These are phyloP conservation scores for Lampris incognitus DNA, from an alignment of 2,113 vertebrate genomes.

Conservation along the genomic window DNA sequence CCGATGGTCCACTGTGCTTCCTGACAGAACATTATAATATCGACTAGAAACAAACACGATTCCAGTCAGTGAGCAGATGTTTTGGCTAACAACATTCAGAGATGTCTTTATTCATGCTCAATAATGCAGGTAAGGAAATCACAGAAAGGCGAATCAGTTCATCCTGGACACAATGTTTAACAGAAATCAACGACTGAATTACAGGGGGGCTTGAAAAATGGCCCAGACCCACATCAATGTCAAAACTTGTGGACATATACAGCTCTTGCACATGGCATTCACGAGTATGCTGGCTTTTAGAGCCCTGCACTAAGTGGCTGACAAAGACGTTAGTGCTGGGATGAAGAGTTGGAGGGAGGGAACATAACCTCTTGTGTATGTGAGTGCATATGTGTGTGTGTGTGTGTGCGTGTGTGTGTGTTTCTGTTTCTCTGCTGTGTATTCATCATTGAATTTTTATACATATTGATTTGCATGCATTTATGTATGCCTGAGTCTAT, in stretches of 20 bases:
- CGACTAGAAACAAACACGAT: constrained; percentile 55
- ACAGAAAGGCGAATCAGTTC: too few species aligned
- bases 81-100: constrained; percentile 36
- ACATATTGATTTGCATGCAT: too few species aligned
- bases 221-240: constrained; percentile 13
- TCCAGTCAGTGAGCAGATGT: constrained; percentile 45
- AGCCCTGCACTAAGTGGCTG: constrained; percentile 54
- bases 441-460: neutral
- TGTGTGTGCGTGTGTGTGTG: neutral
- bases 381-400: neutral
- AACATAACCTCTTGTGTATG: constrained; percentile 37
- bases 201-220: constrained; percentile 16
- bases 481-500: too few species aligned
- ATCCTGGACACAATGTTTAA: too few species aligned
- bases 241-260: constrained; percentile 31
- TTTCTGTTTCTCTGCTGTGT: neutral
- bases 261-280: constrained; percentile 24
- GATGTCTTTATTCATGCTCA: constrained; percentile 22
- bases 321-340: constrained; percentile 61
- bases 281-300: constrained; percentile 57
- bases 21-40: constrained; percentile 57
- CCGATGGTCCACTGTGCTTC: constrained; percentile 56
- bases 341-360: constrained; percentile 45
- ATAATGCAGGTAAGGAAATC: too few species aligned
- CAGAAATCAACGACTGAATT: constrained; percentile 29